Base-by-base conservation (phyloP, 2,113 vertebrate genomes). In the Lepus americanus region DNA sequence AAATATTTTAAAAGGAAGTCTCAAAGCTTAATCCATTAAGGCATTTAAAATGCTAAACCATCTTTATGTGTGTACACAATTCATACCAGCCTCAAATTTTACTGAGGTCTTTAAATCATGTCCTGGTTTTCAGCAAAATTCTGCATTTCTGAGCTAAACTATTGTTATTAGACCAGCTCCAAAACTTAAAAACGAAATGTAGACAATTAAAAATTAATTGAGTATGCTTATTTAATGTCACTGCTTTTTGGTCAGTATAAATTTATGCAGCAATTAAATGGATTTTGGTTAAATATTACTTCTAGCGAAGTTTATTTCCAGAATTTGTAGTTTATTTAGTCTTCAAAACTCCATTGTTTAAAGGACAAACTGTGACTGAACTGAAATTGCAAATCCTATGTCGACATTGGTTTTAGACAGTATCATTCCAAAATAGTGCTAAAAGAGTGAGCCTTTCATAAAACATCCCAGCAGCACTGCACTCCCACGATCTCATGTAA, bases 101-200 rank as follows among this genome's bases (percentile, higher is more conserved):
- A 66, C 25, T 94, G 53, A 64, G 49, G 27, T 51, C n/a, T 78
- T 95, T 94, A 81, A 78, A 6, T 94, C 29, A 33, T 79, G 27
- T 74, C 31, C 31, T 86, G 59, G 2, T 94, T 92, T 94, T 83
- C n/a, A 87, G 11, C 27, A 31, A 8, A 93, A 92, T 73, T 64
- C 83, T 69, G 27, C 36, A 36, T 90, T 92, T 88, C 29, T 64
- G 55, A 96, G 27, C 13, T 55, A 19, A 94, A 44, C 72, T 91
- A 11, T 70, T 84, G 25, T 22, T 81, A 12, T 74, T 78, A 82
- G 29, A 82, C 59, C 85, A 77, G 27, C 63, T 69, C 20, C 51
- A 61, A 64, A 85, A 92, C 23, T 90, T 93, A 81, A 93, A 89
- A 72, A 9, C 59, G 33, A 66, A 87, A 70, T 87, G 93, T 96